These are phyloP conservation scores for Choristoneura rosaceana DNA, from an alignment of 2,888 invertebrate genomes.

Conservation along the genomic window DNA sequence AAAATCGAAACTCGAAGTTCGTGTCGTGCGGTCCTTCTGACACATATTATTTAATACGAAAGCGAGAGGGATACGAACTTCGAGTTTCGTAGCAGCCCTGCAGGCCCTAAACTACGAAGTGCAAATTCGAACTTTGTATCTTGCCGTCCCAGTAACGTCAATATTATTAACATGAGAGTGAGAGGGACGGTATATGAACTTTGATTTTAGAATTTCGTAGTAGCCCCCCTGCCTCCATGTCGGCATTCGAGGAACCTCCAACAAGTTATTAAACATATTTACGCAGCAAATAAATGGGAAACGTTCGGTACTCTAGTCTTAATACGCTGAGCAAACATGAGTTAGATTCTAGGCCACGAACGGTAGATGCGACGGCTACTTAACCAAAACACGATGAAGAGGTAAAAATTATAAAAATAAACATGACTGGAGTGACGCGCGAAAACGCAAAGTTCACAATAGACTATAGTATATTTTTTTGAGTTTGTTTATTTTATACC, in stretches of 20 bases:
- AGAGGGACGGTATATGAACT: too few species aligned
- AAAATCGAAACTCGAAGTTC: too few species aligned
- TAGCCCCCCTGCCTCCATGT: neutral
- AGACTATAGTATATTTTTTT: neutral
- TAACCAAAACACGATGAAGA: constrained; percentile 8
- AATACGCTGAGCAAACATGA: constrained; percentile 20
- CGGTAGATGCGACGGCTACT: constrained; percentile 30
- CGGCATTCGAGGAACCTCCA: constrained; percentile 2
- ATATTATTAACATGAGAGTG: too few species aligned
- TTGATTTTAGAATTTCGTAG: too few species aligned
- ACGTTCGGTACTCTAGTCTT: constrained; percentile 9
- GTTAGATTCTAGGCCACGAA: constrained; percentile 33
- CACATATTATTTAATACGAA: too few species aligned
- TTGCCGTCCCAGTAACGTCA: too few species aligned
- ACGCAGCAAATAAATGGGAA: neutral
- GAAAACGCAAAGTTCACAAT: neutral
- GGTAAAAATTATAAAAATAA: constrained; percentile 24
- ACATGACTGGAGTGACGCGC: constrained; percentile 2
- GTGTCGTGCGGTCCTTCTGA: too few species aligned
- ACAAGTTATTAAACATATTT: neutral
- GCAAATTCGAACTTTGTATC: too few species aligned
- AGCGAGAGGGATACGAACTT: too few species aligned
- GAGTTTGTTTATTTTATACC: neutral
- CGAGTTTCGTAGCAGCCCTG: too few species aligned
- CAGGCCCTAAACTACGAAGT: too few species aligned